These are phyloP conservation scores for Phoronis australis DNA, from an alignment of 2,888 invertebrate species.

Conservation along the genomic window DNA sequence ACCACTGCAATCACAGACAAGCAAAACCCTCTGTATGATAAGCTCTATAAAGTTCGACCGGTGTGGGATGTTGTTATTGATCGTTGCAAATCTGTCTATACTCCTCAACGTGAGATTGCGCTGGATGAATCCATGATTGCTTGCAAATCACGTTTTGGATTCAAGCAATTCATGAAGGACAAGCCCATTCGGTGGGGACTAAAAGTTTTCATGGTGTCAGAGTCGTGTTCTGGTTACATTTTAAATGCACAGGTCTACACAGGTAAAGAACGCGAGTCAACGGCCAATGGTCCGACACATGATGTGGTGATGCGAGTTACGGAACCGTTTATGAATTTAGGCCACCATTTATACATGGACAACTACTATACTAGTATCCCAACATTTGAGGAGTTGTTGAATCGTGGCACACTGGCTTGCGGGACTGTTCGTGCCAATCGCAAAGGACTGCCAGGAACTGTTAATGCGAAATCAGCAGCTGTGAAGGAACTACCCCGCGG, in stretches of 20 bases:
- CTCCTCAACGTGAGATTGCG: not conserved
- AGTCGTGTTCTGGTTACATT: too few species aligned
- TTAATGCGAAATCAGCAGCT: not conserved
- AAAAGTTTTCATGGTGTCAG: too few species aligned
- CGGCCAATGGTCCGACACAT: too few species aligned
- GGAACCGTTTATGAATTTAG: too few species aligned
- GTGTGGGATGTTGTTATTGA: not conserved
- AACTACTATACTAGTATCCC: constrained; percentile 1
- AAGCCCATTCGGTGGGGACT: too few species aligned
- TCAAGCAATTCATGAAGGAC: too few species aligned
- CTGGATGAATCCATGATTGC: constrained; percentile 5
- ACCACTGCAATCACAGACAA: not conserved
- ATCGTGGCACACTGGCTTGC: not conserved
- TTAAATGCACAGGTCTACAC: too few species aligned
- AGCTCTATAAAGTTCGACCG: constrained; percentile 2
- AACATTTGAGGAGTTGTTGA: not conserved
- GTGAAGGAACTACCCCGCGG: constrained; percentile 1
- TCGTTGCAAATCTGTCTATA: not conserved
- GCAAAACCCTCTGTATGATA: not conserved
- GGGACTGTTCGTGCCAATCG: constrained; percentile 3
- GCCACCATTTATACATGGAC: too few species aligned
- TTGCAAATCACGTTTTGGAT: too few species aligned
- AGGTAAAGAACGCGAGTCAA: too few species aligned
- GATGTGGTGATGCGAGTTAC: too few species aligned
- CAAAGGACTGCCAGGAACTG: not conserved